Percentiles rank a stretch among this genome's conserved stretches.
These are phyloP conservation scores for Aphelinus atriplicis DNA, from an alignment of 1,140 invertebrate genomes.

Conservation along the genomic window DNA sequence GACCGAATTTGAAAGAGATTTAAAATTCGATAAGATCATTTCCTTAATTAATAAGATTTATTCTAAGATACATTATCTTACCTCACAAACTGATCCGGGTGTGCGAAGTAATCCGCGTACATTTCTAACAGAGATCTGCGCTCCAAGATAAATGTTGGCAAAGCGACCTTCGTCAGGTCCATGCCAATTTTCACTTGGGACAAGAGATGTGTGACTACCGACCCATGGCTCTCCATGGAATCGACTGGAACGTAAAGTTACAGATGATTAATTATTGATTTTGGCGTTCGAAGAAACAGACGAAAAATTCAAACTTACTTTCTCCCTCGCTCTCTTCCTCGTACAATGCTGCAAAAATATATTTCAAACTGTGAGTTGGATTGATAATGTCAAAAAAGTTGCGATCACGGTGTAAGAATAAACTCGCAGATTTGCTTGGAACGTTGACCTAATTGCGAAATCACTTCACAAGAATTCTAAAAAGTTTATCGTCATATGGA, in stretches of 20 bases:
- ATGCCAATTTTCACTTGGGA: slow-evolving; percentile 98
- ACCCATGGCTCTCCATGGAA: slow-evolving; percentile 93
- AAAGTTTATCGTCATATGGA: slow-evolving; percentile 6
- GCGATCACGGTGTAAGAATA: too few relatives aligned
- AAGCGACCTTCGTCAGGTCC: slow-evolving; percentile 96
- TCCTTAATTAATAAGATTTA: too few relatives aligned
- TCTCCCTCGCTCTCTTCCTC: slow-evolving; percentile 89
- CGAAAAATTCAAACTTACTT: slow-evolving; percentile 64
- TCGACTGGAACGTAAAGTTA: slow-evolving; percentile 62
- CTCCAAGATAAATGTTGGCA: slow-evolving; percentile 97
- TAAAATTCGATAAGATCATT: too few relatives aligned
- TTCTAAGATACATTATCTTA: slow-evolving; percentile 56
- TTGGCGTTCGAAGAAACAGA: background rate
- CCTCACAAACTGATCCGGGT: slow-evolving; percentile 95
- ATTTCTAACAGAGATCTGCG: slow-evolving; percentile 95
- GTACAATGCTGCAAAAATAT: slow-evolving; percentile 76
- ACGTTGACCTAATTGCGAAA: too few relatives aligned
- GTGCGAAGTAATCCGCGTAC: slow-evolving; percentile 98
- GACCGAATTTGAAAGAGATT: too few relatives aligned
- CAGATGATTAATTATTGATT: background rate
- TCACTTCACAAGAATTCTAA: background rate
- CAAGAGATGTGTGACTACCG: slow-evolving; percentile 91
- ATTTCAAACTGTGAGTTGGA: too few relatives aligned
- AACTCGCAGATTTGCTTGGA: too few relatives aligned
- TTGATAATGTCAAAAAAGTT: too few relatives aligned